Conservation (phyloP, 2,888 invertebrate genomes). For the Tupiocoris notatus region DNA sequence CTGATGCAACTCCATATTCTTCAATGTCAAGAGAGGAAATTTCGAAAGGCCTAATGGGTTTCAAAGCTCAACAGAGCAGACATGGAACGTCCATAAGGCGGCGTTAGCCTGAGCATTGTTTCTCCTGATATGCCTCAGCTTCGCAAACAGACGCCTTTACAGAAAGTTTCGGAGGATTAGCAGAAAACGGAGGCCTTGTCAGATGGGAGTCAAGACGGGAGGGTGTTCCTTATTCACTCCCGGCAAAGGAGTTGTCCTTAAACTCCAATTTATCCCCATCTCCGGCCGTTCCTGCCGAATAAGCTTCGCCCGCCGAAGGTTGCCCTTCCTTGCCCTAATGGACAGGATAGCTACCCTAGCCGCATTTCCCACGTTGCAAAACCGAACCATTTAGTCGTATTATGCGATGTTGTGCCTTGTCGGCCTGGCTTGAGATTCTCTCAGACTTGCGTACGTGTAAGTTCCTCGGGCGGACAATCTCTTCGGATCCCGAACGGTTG, state of each 20-base stretch:
- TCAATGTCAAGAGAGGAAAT: not conserved
- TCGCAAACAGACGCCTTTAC: not conserved
- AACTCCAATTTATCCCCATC: slow-evolving; percentile 43
- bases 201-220: slow-evolving; percentile 14
- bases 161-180: slow-evolving; percentile 21
- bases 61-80: too few relatives aligned
- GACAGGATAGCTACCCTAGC: slow-evolving; percentile 15
- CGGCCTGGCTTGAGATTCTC: not conserved
- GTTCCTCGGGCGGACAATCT: not conserved
- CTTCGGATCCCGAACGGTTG: not conserved
- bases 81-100: too few relatives aligned
- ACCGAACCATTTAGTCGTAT: slow-evolving; percentile 33
- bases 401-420: slow-evolving; percentile 11
- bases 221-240: not conserved
- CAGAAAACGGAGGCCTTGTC: slow-evolving; percentile 4
- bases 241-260: slow-evolving; percentile 34
- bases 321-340: slow-evolving; percentile 25
- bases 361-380: not conserved
- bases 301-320: not conserved
- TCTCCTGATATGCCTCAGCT: not conserved
- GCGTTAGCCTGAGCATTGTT: too few relatives aligned
- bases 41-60: not conserved
- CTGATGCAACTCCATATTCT: too few relatives aligned
- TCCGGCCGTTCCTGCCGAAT: slow-evolving; percentile 20
- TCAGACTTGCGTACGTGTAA: not conserved